These are phyloP conservation scores for Azemiops feae DNA, from an alignment of 2,113 vertebrate species.

Conservation along the genomic window DNA sequence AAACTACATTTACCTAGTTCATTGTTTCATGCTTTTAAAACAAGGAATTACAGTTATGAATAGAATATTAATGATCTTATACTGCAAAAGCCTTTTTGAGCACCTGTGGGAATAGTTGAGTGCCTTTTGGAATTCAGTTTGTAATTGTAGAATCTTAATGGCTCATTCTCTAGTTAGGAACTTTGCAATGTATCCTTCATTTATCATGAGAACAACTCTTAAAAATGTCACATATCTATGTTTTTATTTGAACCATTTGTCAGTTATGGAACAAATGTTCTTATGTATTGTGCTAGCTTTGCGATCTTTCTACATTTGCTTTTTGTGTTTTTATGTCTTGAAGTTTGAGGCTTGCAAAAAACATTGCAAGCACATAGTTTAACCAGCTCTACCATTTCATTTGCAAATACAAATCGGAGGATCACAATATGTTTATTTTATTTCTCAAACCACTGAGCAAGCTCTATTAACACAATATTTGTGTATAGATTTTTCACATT, in stretches of 20 bases:
- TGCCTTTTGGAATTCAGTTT: not conserved
- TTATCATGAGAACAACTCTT: not conserved
- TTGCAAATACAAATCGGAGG: not conserved
- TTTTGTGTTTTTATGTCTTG: not conserved
- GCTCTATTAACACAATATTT: not conserved
- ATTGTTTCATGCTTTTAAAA: slow-evolving; percentile 12
- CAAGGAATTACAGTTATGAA: slow-evolving; percentile 12
- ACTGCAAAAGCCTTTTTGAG: not conserved
- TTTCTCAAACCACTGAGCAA: not conserved
- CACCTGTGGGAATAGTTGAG: slow-evolving; percentile 18
- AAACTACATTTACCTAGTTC: not conserved
- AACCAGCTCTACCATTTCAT: not conserved
- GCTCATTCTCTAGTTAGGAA: not conserved
- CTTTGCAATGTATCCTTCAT: not conserved
- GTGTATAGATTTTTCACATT: not conserved
- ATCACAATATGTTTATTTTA: not conserved
- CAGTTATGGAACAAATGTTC: not conserved
- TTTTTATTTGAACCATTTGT: slow-evolving; percentile 3
- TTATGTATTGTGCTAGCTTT: not conserved
- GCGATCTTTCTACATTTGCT: not conserved
- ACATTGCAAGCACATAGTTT: not conserved
- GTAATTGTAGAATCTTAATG: slow-evolving; percentile 7
- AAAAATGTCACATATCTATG: not conserved
- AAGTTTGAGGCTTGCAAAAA: not conserved
- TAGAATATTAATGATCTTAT: slow-evolving; percentile 15